Base-by-base conservation (phyloP, 2,113 vertebrate species). In the Chaenogobius annularis region DNA sequence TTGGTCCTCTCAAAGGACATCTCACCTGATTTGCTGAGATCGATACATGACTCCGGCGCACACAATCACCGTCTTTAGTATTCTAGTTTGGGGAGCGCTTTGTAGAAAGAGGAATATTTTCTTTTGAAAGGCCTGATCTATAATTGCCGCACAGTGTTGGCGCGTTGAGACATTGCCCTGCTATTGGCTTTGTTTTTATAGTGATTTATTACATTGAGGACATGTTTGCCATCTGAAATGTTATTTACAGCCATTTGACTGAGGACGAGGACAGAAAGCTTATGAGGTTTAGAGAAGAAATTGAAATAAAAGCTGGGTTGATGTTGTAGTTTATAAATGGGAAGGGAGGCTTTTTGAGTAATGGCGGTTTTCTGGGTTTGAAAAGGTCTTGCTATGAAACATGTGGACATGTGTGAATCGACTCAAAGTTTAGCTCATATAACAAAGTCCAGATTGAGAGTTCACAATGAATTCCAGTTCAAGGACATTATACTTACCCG, bases 291-390 rank as follows among this genome's bases (percentile, higher is more conserved):
- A 10, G 67, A 75, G 66, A 81, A 78, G 62, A 70, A 83, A 81
- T 83, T 81, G 72, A 83, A 83, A 67, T 80, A 82, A 85, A 80
- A 82, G 75, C 73, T 20, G 1, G 11, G 61, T 66, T 79, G 75
- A 83, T 20, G 15, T 82, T 82, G 72, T 26, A 80, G 74, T 79
- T 83, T 78, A 78, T 75, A 86, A 78, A 89, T 82, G 78, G 70
- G 78, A 83, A 7, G 68, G 77, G 81, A 79, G 75, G 68, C 71
- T 61, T 63, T 83, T 87, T 77, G 86, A 83, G 78, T 81, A 81
- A 85, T 71, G 67, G 73, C 17, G 82, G 75, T 75, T 84, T 85
- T 77, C 80, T 35, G 50, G 14, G 12, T 62, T 47, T 52, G 56
- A 43, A 78, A 74, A 70, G 43, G 61, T 70, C 71, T 48, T 15